A percentile compares a stretch with the other conserved stretches of the same genome.
phyloP scores from a whole-genome alignment of 2,113 vertebrate genomes.

The Macrotus californicus region DNA sequence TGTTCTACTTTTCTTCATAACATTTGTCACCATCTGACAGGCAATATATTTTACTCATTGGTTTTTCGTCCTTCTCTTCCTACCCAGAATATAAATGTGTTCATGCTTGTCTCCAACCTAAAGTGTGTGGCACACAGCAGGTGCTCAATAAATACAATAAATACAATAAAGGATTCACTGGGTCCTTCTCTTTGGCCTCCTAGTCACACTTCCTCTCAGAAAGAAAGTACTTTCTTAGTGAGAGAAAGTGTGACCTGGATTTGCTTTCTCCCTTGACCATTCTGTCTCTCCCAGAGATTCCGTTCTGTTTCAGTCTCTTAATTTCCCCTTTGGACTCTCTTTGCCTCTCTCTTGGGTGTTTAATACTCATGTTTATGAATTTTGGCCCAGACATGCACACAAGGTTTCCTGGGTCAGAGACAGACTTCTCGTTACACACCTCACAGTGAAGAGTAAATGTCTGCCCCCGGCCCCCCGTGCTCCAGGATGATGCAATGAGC shows the following conservation, averaged over 20 bases:
- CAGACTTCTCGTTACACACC: neutral
- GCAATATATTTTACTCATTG: neutral
- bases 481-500: neutral
- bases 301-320: neutral
- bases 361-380: neutral
- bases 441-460: neutral
- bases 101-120: constrained; percentile 9
- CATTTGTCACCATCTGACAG: neutral
- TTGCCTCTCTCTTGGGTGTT: neutral
- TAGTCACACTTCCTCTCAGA: neutral
- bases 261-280: neutral
- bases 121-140: neutral
- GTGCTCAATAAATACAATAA: neutral
- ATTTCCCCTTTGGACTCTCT: neutral
- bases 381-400: neutral
- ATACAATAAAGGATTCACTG: neutral
- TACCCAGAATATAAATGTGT: neutral
- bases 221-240: too few relatives aligned
- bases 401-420: neutral
- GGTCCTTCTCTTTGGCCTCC: neutral
- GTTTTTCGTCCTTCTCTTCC: neutral
- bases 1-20: neutral
- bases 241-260: neutral
- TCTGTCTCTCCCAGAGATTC: neutral
- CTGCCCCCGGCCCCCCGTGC: neutral